phyloP scores from a whole-genome alignment of 64 coral and sea anemone genomes.

The Orbicella faveolata region DNA sequence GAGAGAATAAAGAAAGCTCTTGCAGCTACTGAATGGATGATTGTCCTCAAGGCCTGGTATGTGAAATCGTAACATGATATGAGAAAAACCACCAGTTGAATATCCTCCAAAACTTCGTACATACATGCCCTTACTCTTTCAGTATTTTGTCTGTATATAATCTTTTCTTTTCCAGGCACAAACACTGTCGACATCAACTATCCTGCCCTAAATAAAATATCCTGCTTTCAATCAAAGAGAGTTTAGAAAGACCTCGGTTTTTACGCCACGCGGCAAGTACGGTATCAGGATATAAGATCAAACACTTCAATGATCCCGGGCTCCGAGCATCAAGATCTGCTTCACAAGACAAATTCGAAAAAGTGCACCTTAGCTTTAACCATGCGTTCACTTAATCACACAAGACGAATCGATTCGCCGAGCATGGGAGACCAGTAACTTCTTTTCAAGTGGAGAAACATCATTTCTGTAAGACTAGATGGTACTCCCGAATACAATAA shows the following conservation, averaged over 20 bases:
- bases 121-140: neutral
- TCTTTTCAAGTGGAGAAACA: neutral
- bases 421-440: neutral
- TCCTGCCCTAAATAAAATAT: neutral
- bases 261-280: neutral
- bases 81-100: neutral
- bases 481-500: slow-evolving; percentile 22
- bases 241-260: neutral
- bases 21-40: slow-evolving; percentile 2
- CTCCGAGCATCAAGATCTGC: neutral
- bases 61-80: slow-evolving; percentile 23
- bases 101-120: neutral
- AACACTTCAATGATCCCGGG: neutral
- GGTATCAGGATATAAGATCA: neutral
- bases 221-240: neutral
- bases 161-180: neutral
- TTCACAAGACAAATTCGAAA: neutral
- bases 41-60: slow-evolving; percentile 5
- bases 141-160: neutral
- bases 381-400: neutral
- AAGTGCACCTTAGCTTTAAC: too few species aligned
- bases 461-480: neutral
- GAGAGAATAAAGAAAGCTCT: neutral
- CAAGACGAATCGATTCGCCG: neutral
- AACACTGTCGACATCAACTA: neutral